Evolutionary conservation across 2,797 vertebrate genomes (phyloP), one percentile per base, ranked within the genome.

Genomic region (Pseudopleuronectes americanus): DNA sequence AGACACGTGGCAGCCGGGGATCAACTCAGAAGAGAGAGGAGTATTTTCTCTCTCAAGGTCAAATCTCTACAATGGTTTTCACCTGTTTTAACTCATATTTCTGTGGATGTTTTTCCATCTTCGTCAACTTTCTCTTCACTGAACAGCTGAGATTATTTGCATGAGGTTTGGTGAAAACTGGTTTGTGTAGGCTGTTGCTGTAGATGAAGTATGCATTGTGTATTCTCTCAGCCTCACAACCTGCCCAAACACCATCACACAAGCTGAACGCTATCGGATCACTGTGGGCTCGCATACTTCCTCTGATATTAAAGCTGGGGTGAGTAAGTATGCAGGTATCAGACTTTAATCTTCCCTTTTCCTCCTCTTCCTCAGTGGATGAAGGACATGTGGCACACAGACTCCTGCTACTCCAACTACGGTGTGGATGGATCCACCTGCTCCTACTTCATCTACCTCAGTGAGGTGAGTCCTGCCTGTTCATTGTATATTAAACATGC

Each of bases 381-480:
- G 98, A 99, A 96, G 92, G 97, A 99, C 77, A 99, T 99, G 98
- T 99, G 98, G 98, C 95, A 94, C 51, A 98, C 98, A 0, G 98
- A 99, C 89, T 90, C 95, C 80, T 99, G 98, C 92, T 99, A 99
- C 0, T 83, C 90, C 31, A 97, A 93, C 81, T 99, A 99, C 0
- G 98, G 98, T n/a, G 98, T 99, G 62, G 98, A 99, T 21, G 98
- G 98, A n/a, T 97, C 97, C 85, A 94, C 94, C 0, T 99, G 98
- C 90, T 99, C 98, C 71, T 99, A 96, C 90, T 98, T 98, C 94
- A 99, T 99, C 95, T 99, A 99, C 94, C 97, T 99, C 90, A 99
- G 98, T 79, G 98, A 99, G 97, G 98, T 99, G 74, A 95, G 96
- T 62, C 6, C 1, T 8, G 6, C 28, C 10, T 41, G 19, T 21